Conservation (phyloP, 2,797 vertebrate species). For the Schizothorax lantsangensis region DNA sequence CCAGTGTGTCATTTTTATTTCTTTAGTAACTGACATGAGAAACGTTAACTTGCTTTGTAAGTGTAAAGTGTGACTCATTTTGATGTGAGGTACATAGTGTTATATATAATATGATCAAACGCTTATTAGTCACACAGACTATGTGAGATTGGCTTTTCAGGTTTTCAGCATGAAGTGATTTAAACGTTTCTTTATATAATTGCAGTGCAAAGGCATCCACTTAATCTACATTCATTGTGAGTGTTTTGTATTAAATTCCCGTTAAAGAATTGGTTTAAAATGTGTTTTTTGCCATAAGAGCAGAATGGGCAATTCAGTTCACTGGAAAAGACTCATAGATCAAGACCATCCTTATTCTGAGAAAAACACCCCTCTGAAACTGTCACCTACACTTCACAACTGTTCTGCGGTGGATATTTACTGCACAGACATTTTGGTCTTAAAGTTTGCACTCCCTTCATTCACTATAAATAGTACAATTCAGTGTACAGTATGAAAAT, state of each 20-base stretch:
- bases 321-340: background rate
- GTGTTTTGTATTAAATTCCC: background rate
- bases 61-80: background rate
- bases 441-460: background rate
- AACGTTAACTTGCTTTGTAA: background rate
- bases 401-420: background rate
- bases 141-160: background rate
- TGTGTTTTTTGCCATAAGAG: background rate
- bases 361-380: conserved; percentile 6
- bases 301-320: background rate
- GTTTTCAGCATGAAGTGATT: background rate
- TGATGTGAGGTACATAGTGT: background rate
- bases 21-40: background rate
- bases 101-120: background rate
- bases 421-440: background rate
- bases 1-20: background rate
- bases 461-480: background rate
- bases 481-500: background rate
- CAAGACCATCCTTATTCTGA: background rate
- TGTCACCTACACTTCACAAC: background rate
- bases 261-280: background rate
- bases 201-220: background rate
- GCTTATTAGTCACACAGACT: background rate
- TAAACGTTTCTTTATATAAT: background rate
- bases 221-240: background rate